Conservation (phyloP, 2,888 invertebrate species). For the Acrobeloides nanus region DNA sequence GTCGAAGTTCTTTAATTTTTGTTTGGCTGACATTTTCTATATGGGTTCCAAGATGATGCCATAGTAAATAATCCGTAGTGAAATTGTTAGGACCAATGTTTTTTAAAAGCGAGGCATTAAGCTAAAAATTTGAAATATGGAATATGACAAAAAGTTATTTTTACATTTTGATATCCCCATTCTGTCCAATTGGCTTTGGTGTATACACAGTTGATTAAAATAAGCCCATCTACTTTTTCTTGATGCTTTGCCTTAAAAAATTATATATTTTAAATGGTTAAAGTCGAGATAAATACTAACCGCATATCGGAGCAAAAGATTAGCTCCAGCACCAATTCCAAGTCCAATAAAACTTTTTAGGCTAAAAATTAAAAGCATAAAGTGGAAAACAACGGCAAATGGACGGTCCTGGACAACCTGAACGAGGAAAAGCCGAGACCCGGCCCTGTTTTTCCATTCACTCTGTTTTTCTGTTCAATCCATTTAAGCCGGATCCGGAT, state of each 20-base stretch:
- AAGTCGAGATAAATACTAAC: too few species aligned
- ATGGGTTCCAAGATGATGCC: slow-evolving; percentile 86
- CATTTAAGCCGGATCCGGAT: too few species aligned
- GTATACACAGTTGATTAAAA: slow-evolving; percentile 85
- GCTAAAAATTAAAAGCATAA: too few species aligned
- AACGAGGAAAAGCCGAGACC: too few species aligned
- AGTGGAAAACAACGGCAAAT: slow-evolving; percentile 75
- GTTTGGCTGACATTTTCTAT: slow-evolving; percentile 63
- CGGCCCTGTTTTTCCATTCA: too few species aligned
- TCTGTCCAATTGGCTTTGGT: slow-evolving; percentile 83
- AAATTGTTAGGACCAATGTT: slow-evolving; percentile 55
- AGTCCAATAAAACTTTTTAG: slow-evolving; percentile 82
- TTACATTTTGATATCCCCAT: slow-evolving; percentile 94
- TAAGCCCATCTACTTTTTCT: slow-evolving; percentile 78
- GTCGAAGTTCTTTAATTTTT: slow-evolving; percentile 65
- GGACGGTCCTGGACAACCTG: slow-evolving; percentile 81
- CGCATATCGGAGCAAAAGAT: slow-evolving; percentile 84
- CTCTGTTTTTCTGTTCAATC: too few species aligned
- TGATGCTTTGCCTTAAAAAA: slow-evolving; percentile 62
- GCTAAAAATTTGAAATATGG: too few species aligned
- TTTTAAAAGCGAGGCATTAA: slow-evolving; percentile 47
- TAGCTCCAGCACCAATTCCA: slow-evolving; percentile 93
- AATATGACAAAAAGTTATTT: neutral
- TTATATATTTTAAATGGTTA: too few species aligned
- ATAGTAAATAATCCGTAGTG: slow-evolving; percentile 89